Conservation (phyloP, 2,888 invertebrate species). For the Microplitis deprimator region DNA sequence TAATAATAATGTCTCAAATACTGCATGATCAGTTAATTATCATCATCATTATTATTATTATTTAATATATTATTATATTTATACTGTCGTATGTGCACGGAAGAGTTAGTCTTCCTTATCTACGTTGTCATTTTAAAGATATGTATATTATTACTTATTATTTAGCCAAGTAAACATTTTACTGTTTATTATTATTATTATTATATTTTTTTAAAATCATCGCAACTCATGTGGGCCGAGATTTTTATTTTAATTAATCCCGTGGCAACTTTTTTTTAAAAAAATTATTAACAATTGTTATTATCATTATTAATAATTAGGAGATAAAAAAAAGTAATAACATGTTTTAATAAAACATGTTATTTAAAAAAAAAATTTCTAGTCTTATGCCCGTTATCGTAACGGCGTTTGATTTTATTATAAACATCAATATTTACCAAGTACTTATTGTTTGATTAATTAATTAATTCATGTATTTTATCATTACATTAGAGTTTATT, state of each 20-base stretch:
- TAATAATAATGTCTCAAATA: background rate
- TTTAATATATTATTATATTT: constrained; percentile 10
- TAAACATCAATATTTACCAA: constrained; percentile 12
- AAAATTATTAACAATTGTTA: background rate
- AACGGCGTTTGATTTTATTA: constrained; percentile 3
- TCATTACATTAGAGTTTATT: background rate
- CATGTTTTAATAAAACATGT: background rate
- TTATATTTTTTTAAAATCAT: background rate
- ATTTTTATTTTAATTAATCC: background rate
- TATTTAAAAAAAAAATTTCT: constrained; percentile 28
- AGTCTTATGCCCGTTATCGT: constrained; percentile 31
- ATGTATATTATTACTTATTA: constrained; percentile 1
- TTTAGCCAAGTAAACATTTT: background rate
- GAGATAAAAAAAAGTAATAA: background rate
- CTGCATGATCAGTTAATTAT: constrained; percentile 12
- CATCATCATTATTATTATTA: background rate
- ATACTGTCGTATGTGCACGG: background rate
- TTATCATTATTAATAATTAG: background rate
- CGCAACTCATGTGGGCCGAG: background rate
- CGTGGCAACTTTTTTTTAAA: background rate
- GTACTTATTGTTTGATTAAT: constrained; percentile 19
- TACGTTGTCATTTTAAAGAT: background rate
- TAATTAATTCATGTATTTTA: constrained; percentile 25
- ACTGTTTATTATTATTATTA: constrained; percentile 12
- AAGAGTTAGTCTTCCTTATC: constrained; percentile 23